Conservation (phyloP, 2,888 invertebrate genomes). For the Pterostichus madidus region DNA sequence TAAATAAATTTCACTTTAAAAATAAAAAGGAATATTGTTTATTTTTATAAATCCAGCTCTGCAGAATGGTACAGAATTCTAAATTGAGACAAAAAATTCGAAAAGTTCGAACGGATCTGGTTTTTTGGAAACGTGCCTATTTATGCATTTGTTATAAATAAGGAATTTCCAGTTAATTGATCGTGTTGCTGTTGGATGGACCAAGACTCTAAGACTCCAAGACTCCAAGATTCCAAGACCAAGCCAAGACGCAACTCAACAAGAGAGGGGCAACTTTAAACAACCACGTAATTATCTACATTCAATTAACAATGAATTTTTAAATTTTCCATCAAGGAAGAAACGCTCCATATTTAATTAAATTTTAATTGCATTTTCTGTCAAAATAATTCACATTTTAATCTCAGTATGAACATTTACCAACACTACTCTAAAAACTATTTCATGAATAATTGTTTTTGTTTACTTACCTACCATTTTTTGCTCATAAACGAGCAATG, state of each 20-base stretch:
- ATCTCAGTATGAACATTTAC: neutral
- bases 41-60: no score
- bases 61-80: no score
- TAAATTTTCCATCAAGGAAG: constrained; percentile 48
- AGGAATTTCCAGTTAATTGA: constrained; percentile 13
- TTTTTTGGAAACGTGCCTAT: no score
- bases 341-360: constrained; percentile 45
- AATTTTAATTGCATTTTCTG: constrained; percentile 54
- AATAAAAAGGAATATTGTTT: no score
- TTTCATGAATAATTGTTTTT: constrained; percentile 27
- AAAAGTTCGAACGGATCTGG: no score
- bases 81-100: no score
- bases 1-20: no score
- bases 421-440: constrained; percentile 1
- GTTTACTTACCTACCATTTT: no score
- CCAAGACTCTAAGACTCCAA: neutral
- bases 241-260: neutral
- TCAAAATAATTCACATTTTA: constrained; percentile 35
- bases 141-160: neutral
- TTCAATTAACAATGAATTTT: constrained; percentile 56
- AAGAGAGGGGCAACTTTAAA: constrained; percentile 31
- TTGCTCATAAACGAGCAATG: no score
- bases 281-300: constrained; percentile 46
- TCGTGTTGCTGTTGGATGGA: neutral
- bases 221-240: no score